Percentiles rank a stretch among this genome's conserved stretches.
These are phyloP conservation scores for Agrotis exclamationis DNA, from an alignment of 2,888 invertebrate species.

Conservation along the genomic window DNA sequence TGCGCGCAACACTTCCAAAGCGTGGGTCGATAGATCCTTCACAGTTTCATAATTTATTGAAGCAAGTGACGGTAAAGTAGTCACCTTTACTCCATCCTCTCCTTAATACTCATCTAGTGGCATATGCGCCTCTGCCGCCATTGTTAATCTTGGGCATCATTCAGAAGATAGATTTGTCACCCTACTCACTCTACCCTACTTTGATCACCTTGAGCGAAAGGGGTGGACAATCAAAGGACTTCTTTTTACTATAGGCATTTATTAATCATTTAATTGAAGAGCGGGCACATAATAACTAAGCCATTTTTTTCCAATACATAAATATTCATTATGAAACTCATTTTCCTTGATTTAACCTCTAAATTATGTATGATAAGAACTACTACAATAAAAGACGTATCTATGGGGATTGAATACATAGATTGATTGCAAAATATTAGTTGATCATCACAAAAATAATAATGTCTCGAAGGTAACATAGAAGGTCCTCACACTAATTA, in stretches of 20 bases:
- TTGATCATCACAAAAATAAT: background rate
- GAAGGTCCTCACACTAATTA: background rate
- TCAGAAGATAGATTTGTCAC: background rate
- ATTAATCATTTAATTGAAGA: no score
- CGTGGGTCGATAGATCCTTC: background rate
- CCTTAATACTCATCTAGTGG: background rate
- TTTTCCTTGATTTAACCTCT: slow-evolving; percentile 40
- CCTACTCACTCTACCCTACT: background rate
- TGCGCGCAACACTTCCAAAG: slow-evolving; percentile 3
- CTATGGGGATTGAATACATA: background rate
- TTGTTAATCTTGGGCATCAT: background rate
- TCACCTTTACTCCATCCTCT: no score
- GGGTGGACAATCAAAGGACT: background rate
- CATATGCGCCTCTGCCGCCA: background rate
- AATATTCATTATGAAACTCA: slow-evolving; percentile 20
- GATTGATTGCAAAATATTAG: slow-evolving; percentile 2
- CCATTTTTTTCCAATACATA: slow-evolving; percentile 6
- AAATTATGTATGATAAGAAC: slow-evolving; percentile 29
- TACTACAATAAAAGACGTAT: slow-evolving; percentile 4
- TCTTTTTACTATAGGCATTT: background rate
- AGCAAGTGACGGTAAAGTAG: no score
- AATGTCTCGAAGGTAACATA: no score
- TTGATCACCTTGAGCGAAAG: background rate
- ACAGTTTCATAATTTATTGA: background rate
- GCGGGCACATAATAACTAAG: no score